These are phyloP conservation scores for Chloroceryle inda DNA, from an alignment of 2,797 vertebrate genomes.

Conservation along the genomic window DNA sequence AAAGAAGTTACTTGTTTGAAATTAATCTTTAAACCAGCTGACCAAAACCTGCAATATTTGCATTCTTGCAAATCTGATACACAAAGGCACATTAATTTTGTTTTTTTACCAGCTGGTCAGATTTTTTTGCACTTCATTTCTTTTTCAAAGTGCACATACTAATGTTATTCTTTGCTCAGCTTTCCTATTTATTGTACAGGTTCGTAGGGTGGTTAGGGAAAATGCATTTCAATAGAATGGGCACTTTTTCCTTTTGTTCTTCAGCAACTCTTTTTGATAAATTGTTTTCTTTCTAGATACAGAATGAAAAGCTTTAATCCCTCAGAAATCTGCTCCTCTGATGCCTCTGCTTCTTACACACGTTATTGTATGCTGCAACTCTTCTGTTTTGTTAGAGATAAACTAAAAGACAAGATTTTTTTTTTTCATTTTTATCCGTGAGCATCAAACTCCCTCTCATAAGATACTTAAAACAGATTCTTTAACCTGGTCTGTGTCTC, in stretches of 20 bases:
- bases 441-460: background rate
- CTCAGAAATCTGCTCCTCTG: background rate
- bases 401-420: background rate
- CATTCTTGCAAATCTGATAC: slow-evolving; percentile 79
- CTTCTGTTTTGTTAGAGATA: background rate
- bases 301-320: slow-evolving; percentile 2
- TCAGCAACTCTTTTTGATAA: background rate
- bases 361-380: background rate
- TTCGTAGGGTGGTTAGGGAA: background rate
- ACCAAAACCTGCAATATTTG: slow-evolving; percentile 75
- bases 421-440: background rate
- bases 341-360: background rate
- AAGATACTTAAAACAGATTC: background rate
- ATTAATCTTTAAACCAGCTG: slow-evolving; percentile 77
- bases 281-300: slow-evolving; percentile 11
- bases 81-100: slow-evolving; percentile 79
- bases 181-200: slow-evolving; percentile 10
- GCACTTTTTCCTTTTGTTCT: slow-evolving; percentile 21
- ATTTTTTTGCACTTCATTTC: slow-evolving; percentile 64
- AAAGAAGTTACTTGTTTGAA: slow-evolving; percentile 68
- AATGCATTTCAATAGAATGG: background rate
- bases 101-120: slow-evolving; percentile 66
- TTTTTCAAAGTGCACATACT: slow-evolving; percentile 55
- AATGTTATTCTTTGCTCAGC: slow-evolving; percentile 61
- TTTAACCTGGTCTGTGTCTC: background rate